A percentile compares a stretch with the other conserved stretches of the same genome.
Evolutionary conservation across 2,113 vertebrate genomes (phyloP).

Genomic region (Ranitomeya imitator): DNA sequence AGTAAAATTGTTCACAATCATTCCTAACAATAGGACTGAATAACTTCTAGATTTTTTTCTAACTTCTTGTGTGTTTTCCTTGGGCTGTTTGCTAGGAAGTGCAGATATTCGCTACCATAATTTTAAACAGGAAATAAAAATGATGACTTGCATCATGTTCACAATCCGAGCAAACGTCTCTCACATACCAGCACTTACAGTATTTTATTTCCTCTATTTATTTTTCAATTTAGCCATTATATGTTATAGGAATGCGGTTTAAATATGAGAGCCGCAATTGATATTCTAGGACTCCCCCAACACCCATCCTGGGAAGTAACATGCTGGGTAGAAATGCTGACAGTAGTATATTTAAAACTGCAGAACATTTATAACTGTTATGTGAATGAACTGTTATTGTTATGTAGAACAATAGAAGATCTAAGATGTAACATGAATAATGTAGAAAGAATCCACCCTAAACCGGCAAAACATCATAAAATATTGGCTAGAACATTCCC

Average conservation of each 20-base stretch:
- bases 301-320: conserved; percentile 5
- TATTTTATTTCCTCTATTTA: conserved; percentile 16
- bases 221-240: conserved; percentile 2
- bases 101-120: background rate
- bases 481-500: background rate
- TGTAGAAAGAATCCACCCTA: conserved; percentile 19
- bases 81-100: background rate
- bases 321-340: conserved; percentile 34
- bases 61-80: background rate
- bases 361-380: conserved; percentile 1
- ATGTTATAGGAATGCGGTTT: background rate
- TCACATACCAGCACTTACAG: background rate
- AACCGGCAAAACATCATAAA: conserved; percentile 16
- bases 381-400: conserved; percentile 26
- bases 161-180: background rate
- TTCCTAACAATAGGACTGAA: background rate
- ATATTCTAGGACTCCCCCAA: conserved; percentile 23
- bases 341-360: background rate
- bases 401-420: conserved; percentile 37
- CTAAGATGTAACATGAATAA: conserved; percentile 32
- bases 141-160: conserved; percentile 16
- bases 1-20: background rate
- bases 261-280: background rate
- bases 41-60: background rate
- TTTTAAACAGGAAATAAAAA: conserved; percentile 37